These are phyloP conservation scores for Magallana nippona DNA, from an alignment of 2,888 invertebrate genomes.

Conservation along the genomic window DNA sequence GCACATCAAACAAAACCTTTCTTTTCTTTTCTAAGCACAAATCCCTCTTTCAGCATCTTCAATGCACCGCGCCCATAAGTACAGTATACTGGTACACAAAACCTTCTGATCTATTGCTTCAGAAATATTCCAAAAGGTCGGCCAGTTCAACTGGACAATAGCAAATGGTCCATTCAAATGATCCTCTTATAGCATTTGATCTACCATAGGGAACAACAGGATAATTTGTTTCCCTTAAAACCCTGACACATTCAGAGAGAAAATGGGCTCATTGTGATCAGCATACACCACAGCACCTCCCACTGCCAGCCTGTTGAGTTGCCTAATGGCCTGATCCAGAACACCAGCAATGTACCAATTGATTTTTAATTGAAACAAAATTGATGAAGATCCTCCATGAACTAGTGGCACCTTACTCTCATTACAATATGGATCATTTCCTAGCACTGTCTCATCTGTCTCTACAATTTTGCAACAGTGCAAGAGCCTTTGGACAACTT, in stretches of 20 bases:
- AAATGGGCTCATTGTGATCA: conserved; percentile 8
- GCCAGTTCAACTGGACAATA: conserved; percentile 24
- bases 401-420: not conserved
- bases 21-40: not conserved
- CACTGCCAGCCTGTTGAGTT: not conserved
- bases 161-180: conserved; percentile 20
- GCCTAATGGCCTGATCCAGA: conserved; percentile 6
- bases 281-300: not conserved
- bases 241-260: not conserved
- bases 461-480: too few species aligned
- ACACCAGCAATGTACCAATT: conserved; percentile 10
- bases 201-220: not conserved
- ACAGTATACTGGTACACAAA: not conserved
- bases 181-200: conserved; percentile 1
- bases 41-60: not conserved
- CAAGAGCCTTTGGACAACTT: too few species aligned
- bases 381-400: not conserved
- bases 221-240: conserved; percentile 17
- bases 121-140: not conserved
- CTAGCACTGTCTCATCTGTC: too few species aligned
- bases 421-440: too few species aligned
- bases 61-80: not conserved
- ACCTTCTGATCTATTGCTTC: not conserved
- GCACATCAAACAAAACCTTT: conserved; percentile 3
- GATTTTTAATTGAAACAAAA: conserved; percentile 4